Conservation (phyloP, 2,888 invertebrate species). For the Eupithecia centaureata region DNA sequence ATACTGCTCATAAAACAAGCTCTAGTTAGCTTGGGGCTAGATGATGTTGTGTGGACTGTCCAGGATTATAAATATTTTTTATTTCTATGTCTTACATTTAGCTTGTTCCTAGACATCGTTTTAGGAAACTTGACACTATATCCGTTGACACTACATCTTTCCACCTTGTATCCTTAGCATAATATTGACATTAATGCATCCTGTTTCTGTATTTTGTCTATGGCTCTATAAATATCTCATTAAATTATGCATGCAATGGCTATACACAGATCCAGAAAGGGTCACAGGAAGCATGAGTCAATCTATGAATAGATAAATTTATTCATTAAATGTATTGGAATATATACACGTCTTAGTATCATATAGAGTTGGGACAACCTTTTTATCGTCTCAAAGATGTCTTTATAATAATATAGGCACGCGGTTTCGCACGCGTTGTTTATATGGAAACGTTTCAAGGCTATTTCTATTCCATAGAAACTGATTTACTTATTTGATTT, state of each 20-base stretch:
- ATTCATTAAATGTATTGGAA: too few relatives aligned
- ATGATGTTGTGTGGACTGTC: too few relatives aligned
- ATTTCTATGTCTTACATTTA: neutral
- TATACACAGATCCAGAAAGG: constrained; percentile 43
- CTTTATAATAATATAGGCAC: neutral
- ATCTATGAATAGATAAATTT: constrained; percentile 41
- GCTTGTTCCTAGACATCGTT: neutral
- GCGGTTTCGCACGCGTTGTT: too few relatives aligned
- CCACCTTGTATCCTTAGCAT: neutral
- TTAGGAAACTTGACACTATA: neutral
- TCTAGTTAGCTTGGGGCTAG: too few relatives aligned
- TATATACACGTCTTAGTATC: constrained; percentile 33
- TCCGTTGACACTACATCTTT: neutral
- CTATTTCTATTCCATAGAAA: too few relatives aligned
- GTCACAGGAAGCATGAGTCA: constrained; percentile 50
- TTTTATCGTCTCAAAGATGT: neutral
- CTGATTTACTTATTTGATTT: too few relatives aligned
- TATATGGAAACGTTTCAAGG: too few relatives aligned
- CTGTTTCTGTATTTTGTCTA: neutral
- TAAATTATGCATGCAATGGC: constrained; percentile 35
- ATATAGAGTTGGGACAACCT: constrained; percentile 18
- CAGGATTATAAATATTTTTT: too few relatives aligned
- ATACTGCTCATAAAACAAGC: too few relatives aligned
- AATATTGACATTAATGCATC: neutral
- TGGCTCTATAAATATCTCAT: constrained; percentile 7